phyloP scores from a whole-genome alignment of 1,140 invertebrate species.

The Bombus superbus region DNA sequence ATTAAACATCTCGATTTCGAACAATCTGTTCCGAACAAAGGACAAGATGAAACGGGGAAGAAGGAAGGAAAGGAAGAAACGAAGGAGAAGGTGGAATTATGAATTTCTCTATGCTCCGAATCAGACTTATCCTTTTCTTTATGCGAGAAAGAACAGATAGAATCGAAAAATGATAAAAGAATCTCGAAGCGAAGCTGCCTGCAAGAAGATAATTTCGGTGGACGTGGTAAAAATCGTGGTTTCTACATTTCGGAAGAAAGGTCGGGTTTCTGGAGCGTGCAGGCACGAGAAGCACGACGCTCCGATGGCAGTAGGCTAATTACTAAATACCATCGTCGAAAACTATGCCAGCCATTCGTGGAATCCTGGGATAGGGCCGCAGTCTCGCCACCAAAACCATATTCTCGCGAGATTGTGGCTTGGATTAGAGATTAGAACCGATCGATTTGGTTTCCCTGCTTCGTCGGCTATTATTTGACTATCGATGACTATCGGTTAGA shows the following conservation, averaged over 20 bases:
- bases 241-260: neutral
- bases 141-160: neutral
- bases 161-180: neutral
- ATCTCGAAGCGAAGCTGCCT: too few relatives aligned
- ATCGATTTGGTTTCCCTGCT: conserved; percentile 34
- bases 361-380: conserved; percentile 52
- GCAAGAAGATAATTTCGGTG: neutral
- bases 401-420: conserved; percentile 60
- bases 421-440: conserved; percentile 54
- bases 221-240: neutral
- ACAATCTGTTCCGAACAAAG: too few relatives aligned
- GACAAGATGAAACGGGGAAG: too few relatives aligned
- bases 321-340: conserved; percentile 63
- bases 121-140: too few relatives aligned
- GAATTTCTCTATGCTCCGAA: too few relatives aligned
- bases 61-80: too few relatives aligned
- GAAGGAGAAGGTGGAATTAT: too few relatives aligned
- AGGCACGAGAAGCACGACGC: conserved; percentile 19
- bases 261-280: neutral
- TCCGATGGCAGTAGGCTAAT: conserved; percentile 56
- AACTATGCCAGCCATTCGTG: conserved; percentile 57
- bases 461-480: conserved; percentile 22
- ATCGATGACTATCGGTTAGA: conserved; percentile 11
- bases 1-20: too few relatives aligned
- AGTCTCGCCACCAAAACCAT: conserved; percentile 47